A percentile compares a stretch with the other conserved stretches of the same genome.
Evolutionary conservation across 2,113 vertebrate species (phyloP).

Genomic region (Anthoscopus minutus): DNA sequence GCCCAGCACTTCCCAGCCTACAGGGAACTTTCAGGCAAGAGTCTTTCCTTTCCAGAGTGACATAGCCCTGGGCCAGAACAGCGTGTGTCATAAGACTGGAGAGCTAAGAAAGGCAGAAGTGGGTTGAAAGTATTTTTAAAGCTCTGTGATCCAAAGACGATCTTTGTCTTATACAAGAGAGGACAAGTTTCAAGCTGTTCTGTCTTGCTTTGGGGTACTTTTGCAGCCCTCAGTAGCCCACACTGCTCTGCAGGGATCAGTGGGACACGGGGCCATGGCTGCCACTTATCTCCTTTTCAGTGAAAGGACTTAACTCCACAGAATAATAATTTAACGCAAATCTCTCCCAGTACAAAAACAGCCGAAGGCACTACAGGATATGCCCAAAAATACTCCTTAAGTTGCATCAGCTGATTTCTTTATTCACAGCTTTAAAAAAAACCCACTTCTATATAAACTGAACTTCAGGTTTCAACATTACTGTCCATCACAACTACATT

Average conservation of each 20-base stretch:
- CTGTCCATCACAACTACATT: background rate
- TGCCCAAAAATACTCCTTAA: background rate
- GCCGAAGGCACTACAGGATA: background rate
- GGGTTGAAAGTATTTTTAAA: constrained; percentile 47
- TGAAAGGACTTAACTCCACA: background rate
- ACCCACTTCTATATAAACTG: background rate
- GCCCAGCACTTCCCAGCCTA: background rate
- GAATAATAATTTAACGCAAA: background rate
- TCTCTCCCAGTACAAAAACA: background rate
- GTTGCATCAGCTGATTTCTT: constrained; percentile 8
- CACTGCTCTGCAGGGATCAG: background rate
- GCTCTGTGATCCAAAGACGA: background rate
- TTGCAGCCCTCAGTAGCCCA: background rate
- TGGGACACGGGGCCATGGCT: background rate
- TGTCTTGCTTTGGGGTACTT: background rate
- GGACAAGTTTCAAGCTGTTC: constrained; percentile 30
- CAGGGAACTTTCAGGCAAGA: background rate
- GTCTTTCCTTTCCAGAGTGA: background rate
- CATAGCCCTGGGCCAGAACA: background rate
- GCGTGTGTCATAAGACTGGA: background rate
- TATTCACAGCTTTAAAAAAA: background rate
- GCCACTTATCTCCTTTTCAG: background rate
- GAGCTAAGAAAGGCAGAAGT: constrained; percentile 16
- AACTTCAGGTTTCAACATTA: background rate
- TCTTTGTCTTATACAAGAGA: background rate